Conservation (phyloP, 2,797 vertebrate genomes). For the Phyllotis vaccarum region DNA sequence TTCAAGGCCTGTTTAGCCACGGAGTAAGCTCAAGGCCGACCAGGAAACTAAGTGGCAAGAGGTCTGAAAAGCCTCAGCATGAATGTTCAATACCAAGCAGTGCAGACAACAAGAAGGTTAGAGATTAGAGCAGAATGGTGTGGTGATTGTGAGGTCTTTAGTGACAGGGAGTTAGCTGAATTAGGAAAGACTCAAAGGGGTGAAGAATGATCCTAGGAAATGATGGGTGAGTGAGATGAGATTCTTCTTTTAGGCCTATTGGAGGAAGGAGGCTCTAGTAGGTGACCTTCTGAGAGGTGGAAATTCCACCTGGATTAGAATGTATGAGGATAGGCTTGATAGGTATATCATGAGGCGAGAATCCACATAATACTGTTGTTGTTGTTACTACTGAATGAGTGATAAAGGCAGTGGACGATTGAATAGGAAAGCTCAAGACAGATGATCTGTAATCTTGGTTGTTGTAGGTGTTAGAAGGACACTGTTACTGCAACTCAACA, state of each 20-base stretch:
- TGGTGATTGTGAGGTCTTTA: not conserved
- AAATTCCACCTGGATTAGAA: not conserved
- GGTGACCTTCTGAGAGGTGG: not conserved
- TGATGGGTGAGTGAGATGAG: not conserved
- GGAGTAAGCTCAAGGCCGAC: not conserved
- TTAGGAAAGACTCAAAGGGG: not conserved
- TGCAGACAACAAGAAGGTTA: not conserved
- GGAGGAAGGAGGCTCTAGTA: not conserved
- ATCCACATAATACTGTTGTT: not conserved
- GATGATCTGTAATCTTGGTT: not conserved
- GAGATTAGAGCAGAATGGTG: not conserved
- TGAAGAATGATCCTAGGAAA: conserved; percentile 14
- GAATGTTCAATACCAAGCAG: not conserved
- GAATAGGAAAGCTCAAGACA: not conserved
- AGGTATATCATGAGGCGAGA: not conserved
- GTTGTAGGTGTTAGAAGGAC: not conserved
- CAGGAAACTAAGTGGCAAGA: not conserved
- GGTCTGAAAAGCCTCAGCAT: not conserved
- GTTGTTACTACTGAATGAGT: not conserved
- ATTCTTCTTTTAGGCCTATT: not conserved
- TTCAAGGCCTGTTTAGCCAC: not conserved
- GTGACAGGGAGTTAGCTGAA: not conserved
- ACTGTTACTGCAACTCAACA: no score
- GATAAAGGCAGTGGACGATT: not conserved
- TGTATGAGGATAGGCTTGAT: not conserved